Percentiles rank a stretch among this genome's conserved stretches.
Evolutionary conservation across 2,113 vertebrate genomes (phyloP).

Genomic region (Cryptotis parvus): DNA sequence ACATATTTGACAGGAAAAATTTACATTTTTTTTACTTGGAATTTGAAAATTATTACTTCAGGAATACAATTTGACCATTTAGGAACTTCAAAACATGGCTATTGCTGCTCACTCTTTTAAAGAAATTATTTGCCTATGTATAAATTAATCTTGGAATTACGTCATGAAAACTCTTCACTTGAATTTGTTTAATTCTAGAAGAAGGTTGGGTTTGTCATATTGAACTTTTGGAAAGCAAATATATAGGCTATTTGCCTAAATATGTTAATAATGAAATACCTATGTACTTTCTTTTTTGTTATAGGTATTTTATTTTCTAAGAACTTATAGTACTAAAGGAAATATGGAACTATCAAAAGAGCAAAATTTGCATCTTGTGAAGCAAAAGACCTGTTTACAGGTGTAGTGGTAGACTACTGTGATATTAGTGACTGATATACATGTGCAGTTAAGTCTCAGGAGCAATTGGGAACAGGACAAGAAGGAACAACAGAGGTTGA

Average conservation of each 20-base stretch:
- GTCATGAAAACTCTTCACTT: constrained; percentile 17
- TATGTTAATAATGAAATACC: constrained; percentile 29
- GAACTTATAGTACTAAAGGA: constrained; percentile 2
- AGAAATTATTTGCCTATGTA: constrained; percentile 21
- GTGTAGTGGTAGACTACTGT: neutral
- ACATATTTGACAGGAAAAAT: neutral
- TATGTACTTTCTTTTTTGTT: constrained; percentile 30
- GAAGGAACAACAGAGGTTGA: neutral
- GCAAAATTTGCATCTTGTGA: neutral
- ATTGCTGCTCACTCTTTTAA: neutral
- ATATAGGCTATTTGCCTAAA: neutral
- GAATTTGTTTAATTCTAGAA: constrained; percentile 8
- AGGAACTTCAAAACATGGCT: neutral
- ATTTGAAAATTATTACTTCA: constrained; percentile 8
- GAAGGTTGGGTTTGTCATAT: constrained; percentile 35
- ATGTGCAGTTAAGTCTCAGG: fast-evolving
- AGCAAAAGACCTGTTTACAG: neutral
- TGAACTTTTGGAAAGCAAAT: constrained; percentile 43
- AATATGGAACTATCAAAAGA: neutral
- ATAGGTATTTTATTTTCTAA: constrained; percentile 56
- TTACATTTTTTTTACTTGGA: constrained; percentile 4
- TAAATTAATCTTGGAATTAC: constrained; percentile 5
- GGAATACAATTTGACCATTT: neutral
- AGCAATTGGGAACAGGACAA: neutral
- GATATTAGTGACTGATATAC: neutral